Percentiles rank a stretch among this genome's conserved stretches.
Conservation (phyloP, 1,140 invertebrate species). For the Mactra quadrangularis region DNA sequence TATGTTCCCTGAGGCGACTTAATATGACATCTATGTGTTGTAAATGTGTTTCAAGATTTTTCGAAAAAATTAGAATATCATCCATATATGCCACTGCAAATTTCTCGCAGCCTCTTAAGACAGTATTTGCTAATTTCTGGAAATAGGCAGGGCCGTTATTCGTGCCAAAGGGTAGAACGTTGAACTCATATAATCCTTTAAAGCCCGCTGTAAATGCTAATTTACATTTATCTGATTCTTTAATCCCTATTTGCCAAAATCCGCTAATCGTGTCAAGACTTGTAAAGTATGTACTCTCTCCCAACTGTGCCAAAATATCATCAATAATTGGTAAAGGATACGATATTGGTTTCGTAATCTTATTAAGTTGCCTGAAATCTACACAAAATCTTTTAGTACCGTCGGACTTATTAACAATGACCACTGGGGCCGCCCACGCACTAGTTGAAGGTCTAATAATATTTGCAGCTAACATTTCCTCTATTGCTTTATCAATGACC, state of each 20-base stretch:
- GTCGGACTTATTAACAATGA: slow-evolving; percentile 15
- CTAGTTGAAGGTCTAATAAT: neutral
- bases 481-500: slow-evolving; percentile 17
- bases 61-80: slow-evolving; percentile 62
- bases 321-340: slow-evolving; percentile 13
- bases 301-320: neutral
- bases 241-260: slow-evolving; percentile 16
- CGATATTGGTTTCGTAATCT: neutral
- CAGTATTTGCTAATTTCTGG: slow-evolving; percentile 67
- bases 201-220: slow-evolving; percentile 55
- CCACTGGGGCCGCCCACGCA: neutral
- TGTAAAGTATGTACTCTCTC: neutral
- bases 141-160: slow-evolving; percentile 68
- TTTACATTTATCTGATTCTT: slow-evolving; percentile 42
- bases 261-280: neutral
- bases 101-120: slow-evolving; percentile 61
- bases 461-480: slow-evolving; percentile 14
- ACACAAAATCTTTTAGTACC: neutral
- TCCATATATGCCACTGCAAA: slow-evolving; percentile 60
- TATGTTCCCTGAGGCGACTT: neutral
- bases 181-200: slow-evolving; percentile 59
- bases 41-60: slow-evolving; percentile 2
- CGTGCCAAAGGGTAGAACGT: slow-evolving; percentile 68
- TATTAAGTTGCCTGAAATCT: slow-evolving; percentile 18
- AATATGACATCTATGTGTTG: slow-evolving; percentile 5